These are phyloP conservation scores for Troides helena DNA, from an alignment of 2,888 invertebrate genomes.

Conservation along the genomic window DNA sequence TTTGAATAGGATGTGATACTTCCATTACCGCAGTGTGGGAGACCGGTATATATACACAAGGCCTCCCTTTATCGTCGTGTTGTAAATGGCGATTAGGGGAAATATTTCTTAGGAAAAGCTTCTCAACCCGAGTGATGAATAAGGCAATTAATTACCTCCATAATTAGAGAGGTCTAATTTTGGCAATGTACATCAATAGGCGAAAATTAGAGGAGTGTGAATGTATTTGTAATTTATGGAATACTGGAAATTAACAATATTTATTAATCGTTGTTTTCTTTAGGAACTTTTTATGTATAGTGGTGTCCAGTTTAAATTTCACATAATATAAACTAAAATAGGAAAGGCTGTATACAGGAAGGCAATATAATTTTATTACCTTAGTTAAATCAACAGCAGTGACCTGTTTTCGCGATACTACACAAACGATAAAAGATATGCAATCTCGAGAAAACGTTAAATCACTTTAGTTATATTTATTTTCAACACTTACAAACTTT, in stretches of 20 bases:
- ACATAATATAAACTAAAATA: neutral
- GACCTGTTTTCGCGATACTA: neutral
- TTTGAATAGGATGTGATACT: neutral
- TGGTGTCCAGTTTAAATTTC: neutral
- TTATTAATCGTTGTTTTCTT: neutral
- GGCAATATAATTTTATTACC: neutral
- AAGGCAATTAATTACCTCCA: too few relatives aligned
- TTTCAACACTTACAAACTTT: neutral
- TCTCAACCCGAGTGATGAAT: too few relatives aligned
- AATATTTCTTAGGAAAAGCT: too few relatives aligned
- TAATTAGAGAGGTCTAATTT: too few relatives aligned
- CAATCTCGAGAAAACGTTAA: neutral
- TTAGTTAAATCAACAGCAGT: neutral
- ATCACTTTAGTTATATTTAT: neutral
- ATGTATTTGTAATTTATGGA: neutral
- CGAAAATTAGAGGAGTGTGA: too few relatives aligned
- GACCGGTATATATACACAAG: too few relatives aligned
- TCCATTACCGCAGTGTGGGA: too few relatives aligned
- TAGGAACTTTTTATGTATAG: neutral
- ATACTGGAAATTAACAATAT: neutral
- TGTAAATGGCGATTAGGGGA: too few relatives aligned
- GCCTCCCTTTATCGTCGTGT: too few relatives aligned
- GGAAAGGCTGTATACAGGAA: neutral
- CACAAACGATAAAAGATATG: neutral
- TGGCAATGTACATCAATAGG: too few relatives aligned